Conservation (phyloP, 1,140 invertebrate species). For the Homalodisca vitripennis region DNA sequence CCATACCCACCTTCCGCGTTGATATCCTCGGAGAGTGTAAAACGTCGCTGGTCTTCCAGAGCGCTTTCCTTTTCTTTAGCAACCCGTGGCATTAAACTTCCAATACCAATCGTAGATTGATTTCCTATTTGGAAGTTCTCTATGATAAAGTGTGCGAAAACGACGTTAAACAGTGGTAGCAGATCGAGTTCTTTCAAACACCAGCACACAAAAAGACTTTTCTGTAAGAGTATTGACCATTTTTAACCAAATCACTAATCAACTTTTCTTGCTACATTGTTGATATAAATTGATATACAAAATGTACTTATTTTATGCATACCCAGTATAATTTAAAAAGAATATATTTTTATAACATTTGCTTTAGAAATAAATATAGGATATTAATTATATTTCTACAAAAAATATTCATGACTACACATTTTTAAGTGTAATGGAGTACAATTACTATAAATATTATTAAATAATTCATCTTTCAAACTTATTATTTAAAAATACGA, state of each 20-base stretch:
- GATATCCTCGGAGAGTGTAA: not conserved
- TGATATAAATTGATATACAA: too few relatives aligned
- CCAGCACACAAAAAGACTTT: not conserved
- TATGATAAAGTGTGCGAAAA: not conserved
- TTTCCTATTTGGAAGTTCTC: not conserved
- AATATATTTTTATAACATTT: too few relatives aligned
- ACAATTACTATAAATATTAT: too few relatives aligned
- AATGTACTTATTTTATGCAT: too few relatives aligned
- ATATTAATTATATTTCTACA: too few relatives aligned
- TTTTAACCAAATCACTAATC: not conserved
- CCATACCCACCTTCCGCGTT: not conserved
- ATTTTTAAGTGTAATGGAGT: too few relatives aligned
- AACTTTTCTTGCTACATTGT: not conserved
- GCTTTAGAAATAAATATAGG: too few relatives aligned
- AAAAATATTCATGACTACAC: too few relatives aligned
- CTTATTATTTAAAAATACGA: too few relatives aligned
- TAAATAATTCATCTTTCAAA: too few relatives aligned
- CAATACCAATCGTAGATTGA: not conserved
- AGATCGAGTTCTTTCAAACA: not conserved
- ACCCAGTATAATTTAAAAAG: too few relatives aligned
- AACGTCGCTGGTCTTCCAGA: not conserved
- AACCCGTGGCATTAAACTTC: not conserved
- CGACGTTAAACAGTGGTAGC: not conserved
- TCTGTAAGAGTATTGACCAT: not conserved
- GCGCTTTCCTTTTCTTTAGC: not conserved